Percentiles rank a stretch among this genome's conserved stretches.
Evolutionary conservation across 1,140 invertebrate species (phyloP).

Genomic region (Paralvinella palmiformis): DNA sequence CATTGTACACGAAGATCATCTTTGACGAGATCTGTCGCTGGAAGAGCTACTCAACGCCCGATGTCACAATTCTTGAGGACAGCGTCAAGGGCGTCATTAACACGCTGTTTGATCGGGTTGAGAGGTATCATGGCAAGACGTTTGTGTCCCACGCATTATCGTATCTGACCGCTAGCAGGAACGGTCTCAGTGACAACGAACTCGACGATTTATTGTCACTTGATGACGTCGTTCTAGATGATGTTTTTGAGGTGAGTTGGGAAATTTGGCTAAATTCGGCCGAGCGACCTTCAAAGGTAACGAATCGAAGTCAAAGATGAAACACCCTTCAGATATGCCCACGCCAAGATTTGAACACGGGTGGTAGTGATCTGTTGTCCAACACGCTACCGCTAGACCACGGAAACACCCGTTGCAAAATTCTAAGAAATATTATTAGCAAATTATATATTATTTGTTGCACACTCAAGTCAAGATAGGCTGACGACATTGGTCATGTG

Average conservation of each 20-base stretch:
- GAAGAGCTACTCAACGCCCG: constrained; percentile 28
- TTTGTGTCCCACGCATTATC: constrained; percentile 46
- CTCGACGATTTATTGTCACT: constrained; percentile 44
- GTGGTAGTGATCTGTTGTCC: too few relatives aligned
- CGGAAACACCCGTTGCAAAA: too few relatives aligned
- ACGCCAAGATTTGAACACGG: too few relatives aligned
- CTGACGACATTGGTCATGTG: too few relatives aligned
- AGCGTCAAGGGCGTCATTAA: constrained; percentile 35
- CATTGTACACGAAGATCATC: constrained; percentile 38
- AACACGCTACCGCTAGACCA: too few relatives aligned
- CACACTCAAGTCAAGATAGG: too few relatives aligned
- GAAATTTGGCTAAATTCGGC: too few relatives aligned
- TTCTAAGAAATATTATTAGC: too few relatives aligned
- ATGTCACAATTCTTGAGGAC: constrained; percentile 28
- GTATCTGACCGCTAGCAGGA: constrained; percentile 45
- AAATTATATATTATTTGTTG: too few relatives aligned
- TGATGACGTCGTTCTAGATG: constrained; percentile 45
- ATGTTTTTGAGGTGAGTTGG: constrained; percentile 43
- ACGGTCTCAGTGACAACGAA: constrained; percentile 41
- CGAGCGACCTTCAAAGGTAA: too few relatives aligned
- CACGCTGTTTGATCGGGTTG: constrained; percentile 41
- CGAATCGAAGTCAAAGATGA: too few relatives aligned
- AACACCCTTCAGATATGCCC: too few relatives aligned
- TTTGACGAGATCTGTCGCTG: constrained; percentile 37
- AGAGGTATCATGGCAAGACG: constrained; percentile 45